These are phyloP conservation scores for Limenitis arthemis DNA, from an alignment of 2,888 invertebrate species.

Conservation along the genomic window DNA sequence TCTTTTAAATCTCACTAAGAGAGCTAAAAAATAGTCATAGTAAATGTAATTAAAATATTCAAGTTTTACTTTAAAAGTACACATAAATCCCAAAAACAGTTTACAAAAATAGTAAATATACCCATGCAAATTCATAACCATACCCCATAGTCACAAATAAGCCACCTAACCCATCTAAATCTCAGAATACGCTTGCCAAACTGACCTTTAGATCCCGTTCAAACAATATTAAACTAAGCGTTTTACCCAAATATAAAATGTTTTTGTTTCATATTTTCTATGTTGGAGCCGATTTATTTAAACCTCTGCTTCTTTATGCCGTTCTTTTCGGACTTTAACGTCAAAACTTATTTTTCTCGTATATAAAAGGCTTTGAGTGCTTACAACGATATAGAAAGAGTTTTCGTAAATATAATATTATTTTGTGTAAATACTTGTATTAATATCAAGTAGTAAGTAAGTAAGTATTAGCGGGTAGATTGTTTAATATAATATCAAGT, in stretches of 20 bases:
- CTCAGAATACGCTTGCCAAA: constrained; percentile 31
- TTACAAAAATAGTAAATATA: not conserved
- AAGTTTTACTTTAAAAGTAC: no score
- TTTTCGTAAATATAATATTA: not conserved
- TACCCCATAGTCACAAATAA: constrained; percentile 8
- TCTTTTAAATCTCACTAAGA: no score
- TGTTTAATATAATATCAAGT: no score
- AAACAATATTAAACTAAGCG: constrained; percentile 46
- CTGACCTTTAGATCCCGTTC: constrained; percentile 39
- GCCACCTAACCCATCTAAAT: constrained; percentile 32
- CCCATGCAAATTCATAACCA: not conserved
- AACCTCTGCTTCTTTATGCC: not conserved
- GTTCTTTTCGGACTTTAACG: not conserved
- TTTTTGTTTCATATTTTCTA: constrained; percentile 11
- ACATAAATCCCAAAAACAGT: not conserved
- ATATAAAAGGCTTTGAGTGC: not conserved
- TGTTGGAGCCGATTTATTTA: constrained; percentile 5
- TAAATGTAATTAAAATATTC: no score
- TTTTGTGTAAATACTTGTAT: no score
- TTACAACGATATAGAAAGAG: not conserved
- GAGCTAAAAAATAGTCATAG: no score
- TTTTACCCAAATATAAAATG: constrained; percentile 11
- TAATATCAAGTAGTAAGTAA: no score
- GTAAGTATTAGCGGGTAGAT: no score
- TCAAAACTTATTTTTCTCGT: not conserved